These are phyloP conservation scores for Protosalanx chinensis DNA, from an alignment of 2,797 vertebrate genomes.

Conservation along the genomic window DNA sequence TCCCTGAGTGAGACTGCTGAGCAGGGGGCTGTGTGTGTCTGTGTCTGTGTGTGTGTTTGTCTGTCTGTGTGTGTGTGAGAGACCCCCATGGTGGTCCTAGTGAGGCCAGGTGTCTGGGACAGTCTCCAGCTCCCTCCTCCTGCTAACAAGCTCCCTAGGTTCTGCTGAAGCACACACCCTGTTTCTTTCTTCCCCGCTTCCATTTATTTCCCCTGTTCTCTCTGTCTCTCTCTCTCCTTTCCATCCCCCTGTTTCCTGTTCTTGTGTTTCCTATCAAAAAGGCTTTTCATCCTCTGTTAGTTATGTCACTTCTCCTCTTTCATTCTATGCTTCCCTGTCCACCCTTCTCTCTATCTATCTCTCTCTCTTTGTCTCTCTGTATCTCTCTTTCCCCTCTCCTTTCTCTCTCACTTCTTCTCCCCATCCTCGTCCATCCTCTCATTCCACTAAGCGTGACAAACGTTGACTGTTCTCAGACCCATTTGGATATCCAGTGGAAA, in stretches of 20 bases:
- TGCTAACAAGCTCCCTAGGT: slow-evolving; percentile 71
- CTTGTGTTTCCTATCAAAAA: slow-evolving; percentile 51
- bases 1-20: not conserved
- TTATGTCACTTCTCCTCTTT: slow-evolving; percentile 22
- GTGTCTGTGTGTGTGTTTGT: slow-evolving; percentile 10
- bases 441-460: not conserved
- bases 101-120: slow-evolving; percentile 80
- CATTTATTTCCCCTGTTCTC: not conserved
- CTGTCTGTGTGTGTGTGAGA: slow-evolving; percentile 20
- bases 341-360: slow-evolving; percentile 32
- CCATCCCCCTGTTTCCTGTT: slow-evolving; percentile 51
- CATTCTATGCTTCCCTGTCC: not conserved
- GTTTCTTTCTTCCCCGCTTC: not conserved
- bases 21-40: slow-evolving; percentile 7
- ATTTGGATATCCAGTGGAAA: slow-evolving; percentile 34
- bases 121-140: slow-evolving; percentile 68
- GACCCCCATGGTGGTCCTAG: slow-evolving; percentile 71
- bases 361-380: too few relatives aligned
- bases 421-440: not conserved
- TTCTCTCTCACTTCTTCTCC: not conserved
- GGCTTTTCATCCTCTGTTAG: not conserved
- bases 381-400: too few relatives aligned
- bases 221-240: slow-evolving; percentile 24
- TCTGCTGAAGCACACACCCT: slow-evolving; percentile 12
- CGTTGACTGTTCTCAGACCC: slow-evolving; percentile 28